phyloP scores from a whole-genome alignment of 2,113 vertebrate genomes.

The Coturnix japonica region DNA sequence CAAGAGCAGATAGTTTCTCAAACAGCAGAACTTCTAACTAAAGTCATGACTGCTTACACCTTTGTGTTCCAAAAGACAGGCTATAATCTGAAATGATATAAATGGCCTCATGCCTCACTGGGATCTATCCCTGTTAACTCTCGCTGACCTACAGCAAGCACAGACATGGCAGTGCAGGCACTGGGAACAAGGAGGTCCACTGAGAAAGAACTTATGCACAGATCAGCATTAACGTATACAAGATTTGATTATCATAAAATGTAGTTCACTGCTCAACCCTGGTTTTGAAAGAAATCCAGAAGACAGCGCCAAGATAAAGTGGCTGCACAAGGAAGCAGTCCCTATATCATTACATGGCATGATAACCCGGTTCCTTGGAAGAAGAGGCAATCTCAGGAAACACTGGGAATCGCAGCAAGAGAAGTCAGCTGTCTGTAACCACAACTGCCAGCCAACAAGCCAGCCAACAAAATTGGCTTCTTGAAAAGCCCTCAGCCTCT shows the following conservation, averaged over 20 bases:
- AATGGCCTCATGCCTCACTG: accelerated
- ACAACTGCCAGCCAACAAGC: accelerated
- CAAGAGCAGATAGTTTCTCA: background rate
- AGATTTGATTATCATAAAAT: background rate
- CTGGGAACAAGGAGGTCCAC: background rate
- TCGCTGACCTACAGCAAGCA: background rate
- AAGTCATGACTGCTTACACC: background rate
- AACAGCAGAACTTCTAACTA: background rate
- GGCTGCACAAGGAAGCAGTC: background rate
- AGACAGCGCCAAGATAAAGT: background rate
- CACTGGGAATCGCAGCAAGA: accelerated
- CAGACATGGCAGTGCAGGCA: accelerated
- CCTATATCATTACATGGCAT: background rate
- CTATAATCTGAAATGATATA: accelerated
- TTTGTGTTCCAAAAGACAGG: background rate
- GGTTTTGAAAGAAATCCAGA: slow-evolving; percentile 4
- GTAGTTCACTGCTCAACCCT: background rate
- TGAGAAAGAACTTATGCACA: background rate
- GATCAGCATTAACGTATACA: background rate
- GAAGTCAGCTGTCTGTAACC: background rate
- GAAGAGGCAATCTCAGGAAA: background rate
- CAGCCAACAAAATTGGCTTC: background rate
- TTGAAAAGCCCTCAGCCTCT: background rate
- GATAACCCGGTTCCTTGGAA: background rate
- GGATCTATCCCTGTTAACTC: background rate